A percentile compares a stretch with the other conserved stretches of the same genome.
Evolutionary conservation across 30 jellyfish, hydroid and myxozoan species (phyloP).

Genomic region (Hydra vulgaris): DNA sequence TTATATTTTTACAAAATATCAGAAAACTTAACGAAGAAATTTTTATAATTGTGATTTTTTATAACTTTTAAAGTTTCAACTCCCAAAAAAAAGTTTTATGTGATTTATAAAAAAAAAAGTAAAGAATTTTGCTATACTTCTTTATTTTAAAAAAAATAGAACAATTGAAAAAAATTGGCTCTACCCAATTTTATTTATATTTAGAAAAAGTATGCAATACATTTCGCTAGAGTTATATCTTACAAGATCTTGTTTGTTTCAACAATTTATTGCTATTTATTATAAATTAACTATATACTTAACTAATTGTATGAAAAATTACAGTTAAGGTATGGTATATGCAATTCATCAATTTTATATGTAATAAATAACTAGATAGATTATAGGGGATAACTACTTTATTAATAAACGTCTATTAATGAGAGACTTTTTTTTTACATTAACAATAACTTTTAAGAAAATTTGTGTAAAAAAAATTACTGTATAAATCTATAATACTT

Average conservation of each 20-base stretch:
- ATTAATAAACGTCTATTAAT: neutral
- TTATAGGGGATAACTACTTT: too few species aligned
- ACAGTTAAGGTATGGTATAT: too few species aligned
- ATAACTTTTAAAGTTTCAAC: neutral
- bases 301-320: too few species aligned
- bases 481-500: neutral
- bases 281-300: too few species aligned
- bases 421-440: neutral
- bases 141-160: neutral
- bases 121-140: neutral
- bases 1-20: neutral
- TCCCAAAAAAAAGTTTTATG: neutral
- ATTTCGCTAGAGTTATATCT: too few species aligned
- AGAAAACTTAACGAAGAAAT: neutral
- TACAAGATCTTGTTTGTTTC: too few species aligned
- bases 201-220: too few species aligned
- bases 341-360: too few species aligned
- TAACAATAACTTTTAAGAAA: neutral
- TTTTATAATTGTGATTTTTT: neutral
- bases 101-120: neutral
- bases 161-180: neutral
- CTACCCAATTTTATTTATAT: too few species aligned
- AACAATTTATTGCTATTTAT: too few species aligned
- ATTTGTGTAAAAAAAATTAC: neutral
- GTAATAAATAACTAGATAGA: too few species aligned